A percentile compares a stretch with the other conserved stretches of the same genome.
These are phyloP conservation scores for Danionella cerebrum DNA, from an alignment of 2,113 vertebrate species.

Conservation along the genomic window DNA sequence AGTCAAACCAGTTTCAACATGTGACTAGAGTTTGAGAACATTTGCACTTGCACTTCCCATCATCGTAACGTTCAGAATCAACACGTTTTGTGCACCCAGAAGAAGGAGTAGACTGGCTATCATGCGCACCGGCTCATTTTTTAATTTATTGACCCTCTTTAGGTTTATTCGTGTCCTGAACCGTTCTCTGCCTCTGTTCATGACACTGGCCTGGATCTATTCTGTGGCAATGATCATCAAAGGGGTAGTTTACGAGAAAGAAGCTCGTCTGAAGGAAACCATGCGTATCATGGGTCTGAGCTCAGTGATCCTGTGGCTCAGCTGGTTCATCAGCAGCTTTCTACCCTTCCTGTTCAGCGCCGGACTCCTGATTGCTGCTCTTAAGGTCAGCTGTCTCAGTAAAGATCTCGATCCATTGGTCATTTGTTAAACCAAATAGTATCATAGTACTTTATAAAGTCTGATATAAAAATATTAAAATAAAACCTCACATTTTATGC, in stretches of 20 bases:
- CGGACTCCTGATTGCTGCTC: constrained; percentile 69
- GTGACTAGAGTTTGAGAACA: too few relatives aligned
- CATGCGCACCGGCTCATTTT: too few relatives aligned
- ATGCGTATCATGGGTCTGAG: constrained; percentile 86
- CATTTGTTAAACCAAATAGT: too few relatives aligned
- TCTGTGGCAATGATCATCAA: constrained; percentile 88
- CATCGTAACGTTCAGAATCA: too few relatives aligned
- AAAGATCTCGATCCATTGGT: too few relatives aligned
- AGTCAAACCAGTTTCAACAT: too few relatives aligned
- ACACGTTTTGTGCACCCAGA: too few relatives aligned
- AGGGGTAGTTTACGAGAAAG: constrained; percentile 84
- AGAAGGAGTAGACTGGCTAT: too few relatives aligned
- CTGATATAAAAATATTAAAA: too few relatives aligned
- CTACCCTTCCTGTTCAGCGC: constrained; percentile 78
- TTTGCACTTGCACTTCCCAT: too few relatives aligned
- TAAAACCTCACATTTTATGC: too few relatives aligned
- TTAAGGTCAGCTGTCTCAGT: constrained; percentile 64
- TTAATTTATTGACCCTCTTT: neutral
- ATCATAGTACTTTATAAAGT: too few relatives aligned
- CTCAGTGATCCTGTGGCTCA: constrained; percentile 74
- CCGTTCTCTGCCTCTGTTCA: constrained; percentile 80
- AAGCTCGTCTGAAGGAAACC: constrained; percentile 79
- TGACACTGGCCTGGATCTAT: constrained; percentile 89
- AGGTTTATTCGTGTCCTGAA: constrained; percentile 82
- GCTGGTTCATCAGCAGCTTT: constrained; percentile 86